Base-by-base conservation (phyloP, 2,888 invertebrate species). In the Falcaria lacertinaria region DNA sequence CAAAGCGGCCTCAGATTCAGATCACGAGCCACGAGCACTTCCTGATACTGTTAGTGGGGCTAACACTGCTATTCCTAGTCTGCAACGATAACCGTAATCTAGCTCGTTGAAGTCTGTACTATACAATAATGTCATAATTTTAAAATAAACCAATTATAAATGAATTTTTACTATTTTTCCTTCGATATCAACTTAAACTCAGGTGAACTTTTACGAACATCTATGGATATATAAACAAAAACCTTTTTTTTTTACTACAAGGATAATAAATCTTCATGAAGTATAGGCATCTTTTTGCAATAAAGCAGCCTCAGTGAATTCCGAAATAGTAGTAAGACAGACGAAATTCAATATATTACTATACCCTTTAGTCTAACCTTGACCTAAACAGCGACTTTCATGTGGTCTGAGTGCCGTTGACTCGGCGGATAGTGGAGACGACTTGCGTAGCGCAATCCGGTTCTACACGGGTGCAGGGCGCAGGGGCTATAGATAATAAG, bases 281-380 rank as follows among this genome's bases (percentile, higher is more conserved):
- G n/a, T n/a, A n/a, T 19, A 19, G 19, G 6, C 6, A 19, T 3
- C 19, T 4, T 28, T 28, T 28, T 28, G 2, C 8, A 28, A 28
- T 28, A 11, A 28, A 28, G 7, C 11, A 11, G 2, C 11, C 28
- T 28, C 11, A 11, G 7, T 25, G 8, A 0, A 7, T 38, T 25
- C 45, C 35, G 42, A 43, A 54, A 34, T 36, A 35, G 11, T 41
- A 28, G 34, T 34, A 19, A 11, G 22, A 34, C 41, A 44, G 25
- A 22, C 32, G 13, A 39, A 47, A 48, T 15, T 42, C 34, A 39
- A 43, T 34, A 34, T 41, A 40, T 13, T n/a, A 32, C 33, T 43
- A 34, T 54, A 57, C 62, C 59, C 63, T 71, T 70, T 73, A 40
- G 42, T 43, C 39, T 55, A 64, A 69, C 75, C 74, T 76, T 76